Evolutionary conservation across 2,113 vertebrate species (phyloP).

Genomic region (Daubentonia madagascariensis): DNA sequence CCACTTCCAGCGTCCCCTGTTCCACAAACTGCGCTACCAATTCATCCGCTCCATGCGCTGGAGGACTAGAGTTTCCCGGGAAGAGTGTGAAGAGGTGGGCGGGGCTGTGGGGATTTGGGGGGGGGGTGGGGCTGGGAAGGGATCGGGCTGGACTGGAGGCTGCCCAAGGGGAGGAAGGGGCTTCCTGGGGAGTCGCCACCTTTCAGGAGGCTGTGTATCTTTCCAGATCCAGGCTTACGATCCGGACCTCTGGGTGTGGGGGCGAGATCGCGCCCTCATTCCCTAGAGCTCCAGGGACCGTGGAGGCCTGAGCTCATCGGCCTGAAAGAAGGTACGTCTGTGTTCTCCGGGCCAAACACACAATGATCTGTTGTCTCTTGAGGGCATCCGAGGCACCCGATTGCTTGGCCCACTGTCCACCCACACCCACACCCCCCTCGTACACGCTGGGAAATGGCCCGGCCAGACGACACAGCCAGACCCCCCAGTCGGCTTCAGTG

Average conservation of each 20-base stretch:
- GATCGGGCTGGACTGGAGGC: too few species aligned
- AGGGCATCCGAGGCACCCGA: background rate
- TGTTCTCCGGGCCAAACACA: background rate
- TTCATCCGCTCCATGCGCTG: background rate
- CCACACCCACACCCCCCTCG: background rate
- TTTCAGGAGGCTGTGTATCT: background rate
- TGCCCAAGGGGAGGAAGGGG: fast-evolving
- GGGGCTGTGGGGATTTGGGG: fast-evolving
- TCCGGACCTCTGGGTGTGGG: conserved; percentile 42
- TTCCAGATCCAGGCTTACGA: conserved; percentile 54
- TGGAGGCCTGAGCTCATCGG: background rate
- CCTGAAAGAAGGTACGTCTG: background rate
- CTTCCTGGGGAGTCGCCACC: background rate
- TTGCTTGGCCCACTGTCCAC: background rate
- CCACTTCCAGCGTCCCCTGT: background rate
- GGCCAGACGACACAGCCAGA: fast-evolving
- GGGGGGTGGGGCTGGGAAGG: background rate
- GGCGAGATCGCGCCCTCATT: background rate
- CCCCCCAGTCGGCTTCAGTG: background rate
- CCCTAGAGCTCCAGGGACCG: too few species aligned
- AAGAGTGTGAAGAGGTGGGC: conserved; percentile 59
- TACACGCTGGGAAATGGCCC: fast-evolving
- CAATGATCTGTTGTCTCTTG: background rate
- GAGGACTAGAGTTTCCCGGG: background rate
- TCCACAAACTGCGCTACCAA: background rate